A percentile compares a stretch with the other conserved stretches of the same genome.
These are phyloP conservation scores for Pelobates fuscus DNA, from an alignment of 2,113 vertebrate genomes.

Conservation along the genomic window DNA sequence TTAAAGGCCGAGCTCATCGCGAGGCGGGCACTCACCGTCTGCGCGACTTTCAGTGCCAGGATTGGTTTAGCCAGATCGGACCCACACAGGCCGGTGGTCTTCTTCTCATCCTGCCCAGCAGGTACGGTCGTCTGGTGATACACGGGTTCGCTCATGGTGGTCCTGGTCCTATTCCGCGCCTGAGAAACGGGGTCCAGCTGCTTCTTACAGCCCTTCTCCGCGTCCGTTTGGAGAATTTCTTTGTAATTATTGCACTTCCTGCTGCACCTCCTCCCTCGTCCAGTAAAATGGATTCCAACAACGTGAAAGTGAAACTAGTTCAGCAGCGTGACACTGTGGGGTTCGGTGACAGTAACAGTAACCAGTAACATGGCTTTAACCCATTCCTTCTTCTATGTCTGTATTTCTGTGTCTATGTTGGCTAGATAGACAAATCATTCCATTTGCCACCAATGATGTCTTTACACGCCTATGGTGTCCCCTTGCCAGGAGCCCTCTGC, in stretches of 20 bases:
- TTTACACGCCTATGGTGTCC: too few species aligned
- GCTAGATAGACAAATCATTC: too few species aligned
- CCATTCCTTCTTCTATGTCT: background rate
- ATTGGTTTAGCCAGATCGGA: background rate
- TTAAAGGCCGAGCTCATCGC: too few species aligned
- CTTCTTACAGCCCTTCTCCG: too few species aligned
- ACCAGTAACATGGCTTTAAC: too few species aligned
- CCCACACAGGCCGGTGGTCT: background rate
- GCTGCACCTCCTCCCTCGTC: background rate
- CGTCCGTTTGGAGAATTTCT: background rate
- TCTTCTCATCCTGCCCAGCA: too few species aligned
- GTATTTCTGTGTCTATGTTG: too few species aligned
- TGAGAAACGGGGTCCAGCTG: background rate
- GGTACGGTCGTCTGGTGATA: background rate
- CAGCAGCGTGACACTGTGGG: too few species aligned
- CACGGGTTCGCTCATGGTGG: background rate
- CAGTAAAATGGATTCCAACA: constrained; percentile 14
- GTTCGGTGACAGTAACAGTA: too few species aligned
- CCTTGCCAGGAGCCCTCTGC: too few species aligned
- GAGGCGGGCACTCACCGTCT: constrained; percentile 19
- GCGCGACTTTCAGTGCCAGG: background rate
- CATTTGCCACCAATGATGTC: too few species aligned
- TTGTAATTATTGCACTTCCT: constrained; percentile 9
- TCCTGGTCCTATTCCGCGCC: background rate
- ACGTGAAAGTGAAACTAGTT: constrained; percentile 28